Conservation (phyloP, 2,888 invertebrate genomes). For the Sphaeridia pumilis region DNA sequence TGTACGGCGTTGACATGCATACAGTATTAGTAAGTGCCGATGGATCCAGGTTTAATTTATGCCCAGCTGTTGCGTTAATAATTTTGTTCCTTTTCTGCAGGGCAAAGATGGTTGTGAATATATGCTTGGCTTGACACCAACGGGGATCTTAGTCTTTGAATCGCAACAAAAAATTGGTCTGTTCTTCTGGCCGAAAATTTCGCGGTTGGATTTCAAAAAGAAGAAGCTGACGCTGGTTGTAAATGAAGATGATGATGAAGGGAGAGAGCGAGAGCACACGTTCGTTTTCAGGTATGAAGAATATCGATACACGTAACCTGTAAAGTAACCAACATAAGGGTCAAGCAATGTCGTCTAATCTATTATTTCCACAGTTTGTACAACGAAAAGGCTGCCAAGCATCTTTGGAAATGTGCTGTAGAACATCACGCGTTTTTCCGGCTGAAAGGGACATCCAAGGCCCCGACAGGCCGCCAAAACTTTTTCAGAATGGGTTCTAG, state of each 20-base stretch:
- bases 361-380: slow-evolving; percentile 53
- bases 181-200: slow-evolving; percentile 99
- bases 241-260: slow-evolving; percentile 96
- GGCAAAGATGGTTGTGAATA: slow-evolving; percentile 96
- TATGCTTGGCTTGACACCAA: slow-evolving; percentile 90
- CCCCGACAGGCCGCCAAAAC: slow-evolving; percentile 78
- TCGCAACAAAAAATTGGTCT: slow-evolving; percentile 92
- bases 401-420: slow-evolving; percentile 99
- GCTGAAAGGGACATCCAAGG: slow-evolving; percentile 75
- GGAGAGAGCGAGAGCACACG: slow-evolving; percentile 92
- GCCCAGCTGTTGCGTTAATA: no score
- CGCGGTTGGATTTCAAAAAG: slow-evolving; percentile 92
- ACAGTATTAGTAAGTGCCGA: slow-evolving; percentile 70
- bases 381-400: slow-evolving; percentile 97
- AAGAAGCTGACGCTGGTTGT: slow-evolving; percentile 94
- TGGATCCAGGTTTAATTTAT: no score
- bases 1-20: slow-evolving; percentile 99
- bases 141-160: slow-evolving; percentile 96
- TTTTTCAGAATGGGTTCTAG: slow-evolving; percentile 98
- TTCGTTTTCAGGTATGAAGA: slow-evolving; percentile 95
- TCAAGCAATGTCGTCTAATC: not conserved
- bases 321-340: no score
- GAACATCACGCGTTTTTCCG: slow-evolving; percentile 99
- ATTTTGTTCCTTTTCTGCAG: slow-evolving; percentile 41
- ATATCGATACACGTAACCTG: no score